These are phyloP conservation scores for Loris lydekkerianus DNA, from an alignment of 2,797 vertebrate genomes.

Conservation along the genomic window DNA sequence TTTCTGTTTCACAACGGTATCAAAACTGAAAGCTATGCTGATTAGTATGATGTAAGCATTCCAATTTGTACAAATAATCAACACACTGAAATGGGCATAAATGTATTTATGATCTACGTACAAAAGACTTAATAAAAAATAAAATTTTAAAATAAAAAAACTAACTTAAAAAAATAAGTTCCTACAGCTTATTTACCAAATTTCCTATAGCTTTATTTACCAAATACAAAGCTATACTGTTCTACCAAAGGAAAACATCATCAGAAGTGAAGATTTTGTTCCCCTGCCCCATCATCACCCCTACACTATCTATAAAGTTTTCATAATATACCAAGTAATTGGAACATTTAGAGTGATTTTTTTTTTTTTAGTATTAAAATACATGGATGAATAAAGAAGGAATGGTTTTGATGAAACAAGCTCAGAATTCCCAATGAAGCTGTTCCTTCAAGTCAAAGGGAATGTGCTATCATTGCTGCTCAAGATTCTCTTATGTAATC, in stretches of 20 bases:
- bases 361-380: conserved; percentile 30
- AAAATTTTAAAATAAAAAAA: too few species aligned
- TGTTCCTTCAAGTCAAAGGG: not conserved
- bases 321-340: not conserved
- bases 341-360: conserved; percentile 17
- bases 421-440: conserved; percentile 44
- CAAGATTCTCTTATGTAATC: conserved; percentile 67
- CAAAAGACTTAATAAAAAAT: too few species aligned
- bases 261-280: not conserved
- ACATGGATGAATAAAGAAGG: not conserved
- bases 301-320: not conserved
- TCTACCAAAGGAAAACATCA: not conserved
- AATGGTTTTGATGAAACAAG: conserved; percentile 10
- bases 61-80: too few species aligned
- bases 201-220: too few species aligned
- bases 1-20: conserved; percentile 2
- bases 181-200: too few species aligned
- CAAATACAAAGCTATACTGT: not conserved
- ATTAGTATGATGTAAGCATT: too few species aligned
- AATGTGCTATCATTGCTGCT: conserved; percentile 62
- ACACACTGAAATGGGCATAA: too few species aligned
- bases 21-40: too few species aligned
- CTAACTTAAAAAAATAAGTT: too few species aligned
- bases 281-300: not conserved
- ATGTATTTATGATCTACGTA: too few species aligned